A percentile compares a stretch with the other conserved stretches of the same genome.
These are phyloP conservation scores for Perca fluviatilis DNA, from an alignment of 2,113 vertebrate species.

Conservation along the genomic window DNA sequence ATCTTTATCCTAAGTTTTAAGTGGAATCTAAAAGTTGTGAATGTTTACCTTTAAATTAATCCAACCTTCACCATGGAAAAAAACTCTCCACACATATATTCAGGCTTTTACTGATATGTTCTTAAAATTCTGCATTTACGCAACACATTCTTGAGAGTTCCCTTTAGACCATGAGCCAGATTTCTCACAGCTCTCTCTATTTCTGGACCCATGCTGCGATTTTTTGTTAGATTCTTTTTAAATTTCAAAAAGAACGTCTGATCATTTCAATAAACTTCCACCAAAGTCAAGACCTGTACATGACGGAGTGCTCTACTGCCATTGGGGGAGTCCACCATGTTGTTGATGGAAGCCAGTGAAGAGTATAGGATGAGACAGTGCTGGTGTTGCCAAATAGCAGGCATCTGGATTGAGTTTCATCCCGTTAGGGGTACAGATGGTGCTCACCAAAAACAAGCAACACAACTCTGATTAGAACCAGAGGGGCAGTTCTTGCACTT, in stretches of 20 bases:
- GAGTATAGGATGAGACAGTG: slow-evolving; percentile 47
- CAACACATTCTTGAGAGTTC: neutral
- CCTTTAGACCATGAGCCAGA: neutral
- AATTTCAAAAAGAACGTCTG: neutral
- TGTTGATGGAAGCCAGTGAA: slow-evolving; percentile 32
- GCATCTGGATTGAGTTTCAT: slow-evolving; percentile 81
- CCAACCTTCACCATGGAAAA: neutral
- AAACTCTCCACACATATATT: neutral
- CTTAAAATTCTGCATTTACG: slow-evolving; percentile 2
- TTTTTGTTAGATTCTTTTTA: neutral
- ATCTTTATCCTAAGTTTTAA: neutral
- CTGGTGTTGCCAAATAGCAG: slow-evolving; percentile 70
- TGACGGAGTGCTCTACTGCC: slow-evolving; percentile 5
- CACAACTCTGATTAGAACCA: slow-evolving; percentile 77
- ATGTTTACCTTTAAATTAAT: neutral
- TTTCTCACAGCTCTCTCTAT: neutral
- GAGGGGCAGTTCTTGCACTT: slow-evolving; percentile 57
- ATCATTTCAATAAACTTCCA: neutral
- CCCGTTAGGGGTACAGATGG: slow-evolving; percentile 73
- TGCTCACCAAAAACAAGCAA: slow-evolving; percentile 79
- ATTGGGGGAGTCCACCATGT: slow-evolving; percentile 4
- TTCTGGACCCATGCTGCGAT: neutral
- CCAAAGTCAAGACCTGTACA: neutral
- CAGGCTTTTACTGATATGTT: neutral
- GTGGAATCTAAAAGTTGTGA: neutral